These are phyloP conservation scores for Nephrocerus scutellatus DNA, from an alignment of 2,888 invertebrate species.

Conservation along the genomic window DNA sequence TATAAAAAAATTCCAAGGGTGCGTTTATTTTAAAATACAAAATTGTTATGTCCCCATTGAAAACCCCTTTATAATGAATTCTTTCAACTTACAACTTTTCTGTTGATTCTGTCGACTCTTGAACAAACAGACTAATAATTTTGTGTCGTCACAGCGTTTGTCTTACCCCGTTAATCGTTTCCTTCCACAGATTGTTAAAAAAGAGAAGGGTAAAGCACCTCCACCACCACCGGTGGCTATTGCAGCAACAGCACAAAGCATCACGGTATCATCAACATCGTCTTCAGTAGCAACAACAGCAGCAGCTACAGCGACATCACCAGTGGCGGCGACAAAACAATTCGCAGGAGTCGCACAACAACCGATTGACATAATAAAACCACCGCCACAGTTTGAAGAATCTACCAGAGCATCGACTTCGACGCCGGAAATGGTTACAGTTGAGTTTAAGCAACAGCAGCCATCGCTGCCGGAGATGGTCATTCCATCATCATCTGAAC, in stretches of 20 bases:
- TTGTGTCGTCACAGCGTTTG: too few species aligned
- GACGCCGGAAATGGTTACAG: constrained; percentile 22
- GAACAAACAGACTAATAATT: too few species aligned
- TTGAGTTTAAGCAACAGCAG: constrained; percentile 23
- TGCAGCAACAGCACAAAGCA: constrained; percentile 31
- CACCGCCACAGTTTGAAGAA: constrained; percentile 28
- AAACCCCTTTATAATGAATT: too few species aligned
- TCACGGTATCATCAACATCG: constrained; percentile 17
- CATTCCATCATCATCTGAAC: not conserved
- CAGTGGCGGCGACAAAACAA: constrained; percentile 5
- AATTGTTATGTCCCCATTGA: too few species aligned
- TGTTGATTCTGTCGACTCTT: too few species aligned
- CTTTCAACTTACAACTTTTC: too few species aligned
- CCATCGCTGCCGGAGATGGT: not conserved
- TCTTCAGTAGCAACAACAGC: constrained; percentile 19
- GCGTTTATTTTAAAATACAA: too few species aligned
- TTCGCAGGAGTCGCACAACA: constrained; percentile 11
- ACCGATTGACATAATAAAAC: constrained; percentile 24
- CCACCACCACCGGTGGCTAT: constrained; percentile 53
- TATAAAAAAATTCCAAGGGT: too few species aligned
- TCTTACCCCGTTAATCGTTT: too few species aligned
- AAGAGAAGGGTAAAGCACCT: constrained; percentile 78
- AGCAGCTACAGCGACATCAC: constrained; percentile 16
- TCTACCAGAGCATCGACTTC: constrained; percentile 6
- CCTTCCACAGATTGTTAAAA: constrained; percentile 58